phyloP scores from a whole-genome alignment of 2,797 vertebrate genomes.

The Sternotherus odoratus region DNA sequence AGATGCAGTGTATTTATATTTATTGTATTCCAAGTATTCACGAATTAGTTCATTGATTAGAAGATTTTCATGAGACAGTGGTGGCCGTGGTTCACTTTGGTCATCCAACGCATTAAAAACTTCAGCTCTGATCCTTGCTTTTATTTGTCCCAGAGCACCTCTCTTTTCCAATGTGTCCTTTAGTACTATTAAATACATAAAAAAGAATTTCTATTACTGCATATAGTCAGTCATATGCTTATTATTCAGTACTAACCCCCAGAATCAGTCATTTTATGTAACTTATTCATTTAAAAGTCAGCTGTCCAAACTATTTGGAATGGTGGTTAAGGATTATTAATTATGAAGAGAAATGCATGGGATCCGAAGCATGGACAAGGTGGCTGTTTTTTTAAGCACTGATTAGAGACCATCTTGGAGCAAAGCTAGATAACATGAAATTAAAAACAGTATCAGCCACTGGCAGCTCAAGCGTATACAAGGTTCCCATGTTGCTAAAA shows the following conservation, averaged over 20 bases:
- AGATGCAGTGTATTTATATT: conserved; percentile 89
- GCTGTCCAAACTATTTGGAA: not conserved
- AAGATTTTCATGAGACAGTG: conserved; percentile 90
- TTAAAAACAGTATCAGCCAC: not conserved
- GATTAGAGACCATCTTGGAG: not conserved
- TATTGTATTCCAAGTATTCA: conserved; percentile 95
- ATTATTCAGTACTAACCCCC: not conserved
- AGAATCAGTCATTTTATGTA: not conserved
- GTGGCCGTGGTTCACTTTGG: conserved; percentile 83
- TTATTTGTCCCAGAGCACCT: conserved; percentile 90
- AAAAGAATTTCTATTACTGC: not conserved
- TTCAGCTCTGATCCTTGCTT: conserved; percentile 93
- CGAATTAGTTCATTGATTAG: conserved; percentile 95
- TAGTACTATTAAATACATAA: conserved; percentile 82
- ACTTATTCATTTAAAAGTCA: not conserved
- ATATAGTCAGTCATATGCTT: accelerated
- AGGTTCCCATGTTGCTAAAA: not conserved
- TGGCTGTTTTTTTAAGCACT: not conserved
- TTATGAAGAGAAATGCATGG: not conserved
- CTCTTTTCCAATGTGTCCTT: conserved; percentile 92
- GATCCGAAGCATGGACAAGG: not conserved
- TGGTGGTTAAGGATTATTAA: not conserved
- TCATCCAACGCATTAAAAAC: conserved; percentile 94
- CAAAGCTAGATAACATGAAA: not conserved
- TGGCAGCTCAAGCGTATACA: not conserved